These are phyloP conservation scores for Acanthochromis polyacanthus DNA, from an alignment of 2,113 vertebrate genomes.

Conservation along the genomic window DNA sequence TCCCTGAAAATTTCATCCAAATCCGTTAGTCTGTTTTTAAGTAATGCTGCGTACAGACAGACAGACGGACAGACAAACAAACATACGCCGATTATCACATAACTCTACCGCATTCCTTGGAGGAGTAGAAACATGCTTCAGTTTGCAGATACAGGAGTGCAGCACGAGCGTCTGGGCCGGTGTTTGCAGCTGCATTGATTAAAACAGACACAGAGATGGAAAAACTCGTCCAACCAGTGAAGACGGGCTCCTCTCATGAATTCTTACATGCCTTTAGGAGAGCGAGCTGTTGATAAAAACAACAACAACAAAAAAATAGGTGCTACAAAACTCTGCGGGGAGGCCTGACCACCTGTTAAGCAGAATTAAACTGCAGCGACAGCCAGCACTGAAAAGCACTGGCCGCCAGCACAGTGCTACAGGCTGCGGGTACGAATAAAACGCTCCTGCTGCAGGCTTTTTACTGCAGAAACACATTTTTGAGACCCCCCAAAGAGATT, in stretches of 20 bases:
- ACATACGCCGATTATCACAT: too few species aligned
- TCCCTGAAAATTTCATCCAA: too few species aligned
- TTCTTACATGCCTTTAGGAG: background rate
- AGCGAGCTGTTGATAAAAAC: background rate
- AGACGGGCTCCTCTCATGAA: background rate
- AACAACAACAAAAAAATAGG: background rate
- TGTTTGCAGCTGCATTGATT: constrained; percentile 22
- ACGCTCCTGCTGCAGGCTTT: too few species aligned
- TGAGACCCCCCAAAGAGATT: too few species aligned
- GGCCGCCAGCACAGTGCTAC: background rate
- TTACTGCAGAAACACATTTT: too few species aligned
- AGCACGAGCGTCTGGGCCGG: background rate
- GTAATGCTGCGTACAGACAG: too few species aligned
- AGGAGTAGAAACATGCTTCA: constrained; percentile 20
- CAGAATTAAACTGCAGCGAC: background rate
- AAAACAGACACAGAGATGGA: background rate
- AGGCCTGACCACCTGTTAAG: constrained; percentile 1
- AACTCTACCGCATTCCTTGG: background rate
- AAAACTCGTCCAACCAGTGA: background rate
- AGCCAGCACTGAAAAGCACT: background rate
- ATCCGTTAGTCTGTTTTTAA: too few species aligned
- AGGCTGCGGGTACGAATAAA: background rate
- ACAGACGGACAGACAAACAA: too few species aligned
- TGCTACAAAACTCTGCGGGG: background rate
- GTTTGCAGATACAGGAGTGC: background rate